Base-by-base conservation (phyloP, 2,888 invertebrate species). In the Athrips mouffetella region DNA sequence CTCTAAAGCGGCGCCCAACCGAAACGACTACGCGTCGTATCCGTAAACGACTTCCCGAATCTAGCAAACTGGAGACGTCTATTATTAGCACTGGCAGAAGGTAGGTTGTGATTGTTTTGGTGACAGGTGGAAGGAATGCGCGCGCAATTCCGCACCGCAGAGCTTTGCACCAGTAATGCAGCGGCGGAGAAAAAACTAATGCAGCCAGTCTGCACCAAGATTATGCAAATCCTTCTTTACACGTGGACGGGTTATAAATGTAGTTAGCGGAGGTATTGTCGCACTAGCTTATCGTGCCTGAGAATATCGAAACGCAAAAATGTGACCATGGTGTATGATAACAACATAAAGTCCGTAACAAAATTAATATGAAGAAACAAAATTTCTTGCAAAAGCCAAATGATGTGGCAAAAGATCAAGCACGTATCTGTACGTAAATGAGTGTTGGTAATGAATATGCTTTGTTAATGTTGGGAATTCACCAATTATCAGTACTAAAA, bases 131-230 rank as follows among this genome's bases (percentile, higher is more conserved):
- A 8, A 30, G 41, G 2, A n/a, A 8, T 59, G 62, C 62, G 62
- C 59, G 62, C 62, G 59, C 62, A 59, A 16, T 27, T 16, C 47
- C 49, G 50, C 53, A 51, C 15, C 20, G 45, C 30, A 45, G 30
- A 18, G 47, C 41, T 42, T 42, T 45, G 45, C 45, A 45, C 23
- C 35, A 2, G 31, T n/a, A 15, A 18, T 45, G 45, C 45, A 45
- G 45, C 25, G 13, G 18, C 18, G 35, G 35, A 16, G 35, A 20
- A 18, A 27, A 8, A 21, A 23, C 29, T 42, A 3, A 31, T 31
- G 35, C 35, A 35, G 35, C 35, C 8, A 3, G 18, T 18, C 16
- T 35, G 35, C 35, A 20, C 35, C 20, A 35, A n/a, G 18, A 4
- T 18, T 18, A 35, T 18, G 35, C 33, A 13, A 33, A 33, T 33